Evolutionary conservation across 2,797 vertebrate species (phyloP).

Genomic region (Trematomus bernacchii): DNA sequence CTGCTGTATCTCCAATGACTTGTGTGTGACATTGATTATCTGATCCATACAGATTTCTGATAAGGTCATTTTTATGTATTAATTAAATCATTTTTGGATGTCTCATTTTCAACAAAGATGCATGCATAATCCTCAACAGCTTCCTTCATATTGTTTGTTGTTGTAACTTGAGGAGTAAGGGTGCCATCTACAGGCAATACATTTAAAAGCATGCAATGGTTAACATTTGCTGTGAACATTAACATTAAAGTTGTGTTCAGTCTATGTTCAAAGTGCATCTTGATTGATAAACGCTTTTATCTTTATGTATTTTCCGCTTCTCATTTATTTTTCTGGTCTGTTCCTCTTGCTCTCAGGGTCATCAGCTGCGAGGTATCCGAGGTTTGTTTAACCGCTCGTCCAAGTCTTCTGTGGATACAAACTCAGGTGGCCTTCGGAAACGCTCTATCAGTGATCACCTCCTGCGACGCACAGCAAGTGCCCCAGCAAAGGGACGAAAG

Average conservation of each 20-base stretch:
- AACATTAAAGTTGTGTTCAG: conserved; percentile 5
- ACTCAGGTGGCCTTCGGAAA: conserved; percentile 84
- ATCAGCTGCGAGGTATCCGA: conserved; percentile 94
- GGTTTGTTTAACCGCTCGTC: conserved; percentile 93
- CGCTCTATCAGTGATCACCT: conserved; percentile 93
- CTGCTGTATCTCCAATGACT: conserved; percentile 24
- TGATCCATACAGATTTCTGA: conserved; percentile 23
- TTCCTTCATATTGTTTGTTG: conserved; percentile 32
- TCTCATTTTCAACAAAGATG: conserved; percentile 28
- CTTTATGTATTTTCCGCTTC: background rate
- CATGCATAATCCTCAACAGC: conserved; percentile 29
- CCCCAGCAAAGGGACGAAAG: conserved; percentile 95
- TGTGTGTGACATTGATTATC: conserved; percentile 44
- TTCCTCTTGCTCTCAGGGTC: conserved; percentile 81
- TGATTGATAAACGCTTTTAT: background rate
- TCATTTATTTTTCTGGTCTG: conserved; percentile 10
- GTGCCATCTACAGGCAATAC: conserved; percentile 68
- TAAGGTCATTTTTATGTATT: conserved; percentile 15
- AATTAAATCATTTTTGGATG: background rate
- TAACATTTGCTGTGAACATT: conserved; percentile 18
- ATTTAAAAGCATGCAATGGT: conserved; percentile 54
- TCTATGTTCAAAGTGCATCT: background rate
- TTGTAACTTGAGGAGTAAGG: conserved; percentile 46
- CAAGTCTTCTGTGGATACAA: conserved; percentile 87
- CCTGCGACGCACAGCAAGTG: conserved; percentile 95